A percentile compares a stretch with the other conserved stretches of the same genome.
These are phyloP conservation scores for Lycocorax pyrrhopterus DNA, from an alignment of 2,113 vertebrate species.

Conservation along the genomic window DNA sequence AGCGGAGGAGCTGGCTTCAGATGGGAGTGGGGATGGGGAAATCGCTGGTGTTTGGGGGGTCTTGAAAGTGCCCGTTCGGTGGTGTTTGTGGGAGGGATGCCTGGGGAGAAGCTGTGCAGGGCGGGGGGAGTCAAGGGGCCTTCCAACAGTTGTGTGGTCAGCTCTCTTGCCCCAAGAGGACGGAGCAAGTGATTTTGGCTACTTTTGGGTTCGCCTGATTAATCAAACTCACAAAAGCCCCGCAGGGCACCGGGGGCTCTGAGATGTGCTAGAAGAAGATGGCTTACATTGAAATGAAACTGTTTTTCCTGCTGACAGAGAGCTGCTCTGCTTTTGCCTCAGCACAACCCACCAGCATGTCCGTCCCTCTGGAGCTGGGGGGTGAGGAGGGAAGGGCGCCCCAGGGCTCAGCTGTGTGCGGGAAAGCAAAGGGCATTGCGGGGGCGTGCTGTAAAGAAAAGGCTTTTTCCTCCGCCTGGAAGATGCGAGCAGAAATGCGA, in stretches of 20 bases:
- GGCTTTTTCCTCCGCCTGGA: neutral
- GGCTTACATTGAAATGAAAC: neutral
- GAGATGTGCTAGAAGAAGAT: neutral
- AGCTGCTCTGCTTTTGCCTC: neutral
- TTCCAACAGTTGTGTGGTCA: neutral
- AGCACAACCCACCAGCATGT: accelerated
- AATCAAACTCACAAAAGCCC: neutral
- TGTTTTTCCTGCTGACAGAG: neutral
- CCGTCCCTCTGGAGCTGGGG: neutral
- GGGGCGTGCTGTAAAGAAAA: neutral
- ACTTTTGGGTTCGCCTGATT: neutral
- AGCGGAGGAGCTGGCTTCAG: accelerated
- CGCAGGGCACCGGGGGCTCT: neutral
- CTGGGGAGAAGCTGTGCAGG: neutral
- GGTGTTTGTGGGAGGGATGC: neutral
- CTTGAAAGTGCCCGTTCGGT: neutral
- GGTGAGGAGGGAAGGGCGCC: neutral
- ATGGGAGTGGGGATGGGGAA: accelerated
- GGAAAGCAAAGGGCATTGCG: neutral
- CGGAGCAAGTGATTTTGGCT: accelerated
- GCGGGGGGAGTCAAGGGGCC: neutral
- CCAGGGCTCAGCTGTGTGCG: neutral
- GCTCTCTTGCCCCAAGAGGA: neutral
- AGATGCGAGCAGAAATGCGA: neutral
- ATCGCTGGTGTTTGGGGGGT: accelerated